A percentile compares a stretch with the other conserved stretches of the same genome.
phyloP scores from a whole-genome alignment of 2,113 vertebrate species.

The Ursus arctos region DNA sequence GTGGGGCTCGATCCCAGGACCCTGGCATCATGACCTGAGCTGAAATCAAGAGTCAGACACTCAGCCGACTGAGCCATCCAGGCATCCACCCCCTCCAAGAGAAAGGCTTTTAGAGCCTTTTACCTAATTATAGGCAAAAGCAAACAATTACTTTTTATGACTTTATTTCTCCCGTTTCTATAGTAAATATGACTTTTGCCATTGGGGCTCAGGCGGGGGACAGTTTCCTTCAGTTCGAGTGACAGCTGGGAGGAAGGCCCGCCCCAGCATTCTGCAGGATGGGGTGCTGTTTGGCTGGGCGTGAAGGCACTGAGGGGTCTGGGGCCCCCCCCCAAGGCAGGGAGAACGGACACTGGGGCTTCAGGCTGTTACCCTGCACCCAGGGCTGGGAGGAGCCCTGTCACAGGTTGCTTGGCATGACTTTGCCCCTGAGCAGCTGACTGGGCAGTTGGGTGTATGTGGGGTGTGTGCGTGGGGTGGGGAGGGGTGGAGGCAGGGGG shows the following conservation, averaged over 20 bases:
- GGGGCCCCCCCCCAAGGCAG: neutral
- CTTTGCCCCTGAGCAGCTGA: neutral
- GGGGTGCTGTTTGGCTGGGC: neutral
- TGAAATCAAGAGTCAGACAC: neutral
- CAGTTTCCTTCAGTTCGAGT: neutral
- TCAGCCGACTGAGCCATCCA: neutral
- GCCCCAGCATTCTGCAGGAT: neutral
- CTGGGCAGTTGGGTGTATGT: neutral
- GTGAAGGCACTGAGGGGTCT: too few relatives aligned
- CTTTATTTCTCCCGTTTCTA: neutral
- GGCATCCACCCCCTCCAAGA: neutral
- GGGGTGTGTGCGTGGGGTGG: neutral
- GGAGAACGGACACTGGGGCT: too few relatives aligned
- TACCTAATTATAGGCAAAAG: neutral
- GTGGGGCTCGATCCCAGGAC: too few relatives aligned
- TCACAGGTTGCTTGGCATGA: neutral
- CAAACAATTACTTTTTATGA: neutral
- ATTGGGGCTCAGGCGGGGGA: rapidly evolving
- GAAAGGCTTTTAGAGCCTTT: neutral
- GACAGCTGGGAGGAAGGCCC: neutral
- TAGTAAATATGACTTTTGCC: neutral
- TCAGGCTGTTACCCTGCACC: neutral
- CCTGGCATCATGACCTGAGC: too few relatives aligned
- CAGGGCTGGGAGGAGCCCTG: neutral
- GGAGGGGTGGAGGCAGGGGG: neutral